Evolutionary conservation across 2,113 vertebrate species (phyloP).

Genomic region (Ctenomys sociabilis): DNA sequence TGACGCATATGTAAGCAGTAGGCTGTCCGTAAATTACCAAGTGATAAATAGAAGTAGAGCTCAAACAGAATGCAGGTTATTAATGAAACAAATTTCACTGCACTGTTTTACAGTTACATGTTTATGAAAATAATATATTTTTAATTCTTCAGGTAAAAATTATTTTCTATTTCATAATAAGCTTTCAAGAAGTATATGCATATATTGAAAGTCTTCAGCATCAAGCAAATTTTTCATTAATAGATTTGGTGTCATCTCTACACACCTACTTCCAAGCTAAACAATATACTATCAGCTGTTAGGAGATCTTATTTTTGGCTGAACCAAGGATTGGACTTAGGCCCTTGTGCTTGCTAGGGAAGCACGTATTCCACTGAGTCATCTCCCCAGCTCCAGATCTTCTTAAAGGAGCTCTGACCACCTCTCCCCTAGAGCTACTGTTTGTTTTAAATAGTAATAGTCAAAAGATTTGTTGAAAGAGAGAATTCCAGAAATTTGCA

Average conservation of each 20-base stretch:
- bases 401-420: not conserved
- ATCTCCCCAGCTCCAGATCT: too few relatives aligned
- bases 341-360: too few relatives aligned
- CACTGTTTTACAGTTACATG: not conserved
- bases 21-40: not conserved
- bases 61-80: not conserved
- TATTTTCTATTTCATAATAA: not conserved
- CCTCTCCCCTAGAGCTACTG: not conserved
- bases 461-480: not conserved
- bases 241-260: not conserved
- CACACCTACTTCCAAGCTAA: not conserved
- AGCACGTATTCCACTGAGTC: too few relatives aligned
- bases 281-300: not conserved
- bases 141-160: conserved; percentile 4
- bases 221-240: not conserved
- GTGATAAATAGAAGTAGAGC: not conserved
- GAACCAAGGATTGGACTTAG: too few relatives aligned
- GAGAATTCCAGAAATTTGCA: not conserved
- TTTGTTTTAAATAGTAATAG: not conserved
- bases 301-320: not conserved
- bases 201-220: not conserved
- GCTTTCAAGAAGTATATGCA: not conserved
- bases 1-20: not conserved
- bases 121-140: not conserved
- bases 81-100: not conserved